These are phyloP conservation scores for Lumbricus terrestris DNA, from an alignment of 2,888 invertebrate genomes.

Conservation along the genomic window DNA sequence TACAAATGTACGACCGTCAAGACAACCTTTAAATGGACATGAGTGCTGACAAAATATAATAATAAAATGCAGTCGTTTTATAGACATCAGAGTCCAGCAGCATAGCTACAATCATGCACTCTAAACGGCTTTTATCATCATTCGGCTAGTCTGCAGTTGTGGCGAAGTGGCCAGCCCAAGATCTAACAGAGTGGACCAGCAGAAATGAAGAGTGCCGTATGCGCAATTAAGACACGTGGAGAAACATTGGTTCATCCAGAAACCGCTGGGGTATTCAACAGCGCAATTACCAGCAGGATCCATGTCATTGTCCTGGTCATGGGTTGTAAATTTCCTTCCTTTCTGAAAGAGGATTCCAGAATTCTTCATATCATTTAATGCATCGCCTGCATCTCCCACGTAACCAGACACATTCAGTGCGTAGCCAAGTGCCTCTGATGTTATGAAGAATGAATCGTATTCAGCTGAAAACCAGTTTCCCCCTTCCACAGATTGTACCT, in stretches of 20 bases:
- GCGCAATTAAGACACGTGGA: background rate
- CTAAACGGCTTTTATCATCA: slow-evolving; percentile 8
- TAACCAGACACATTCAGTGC: no score
- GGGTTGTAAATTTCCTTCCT: background rate
- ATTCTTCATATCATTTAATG: background rate
- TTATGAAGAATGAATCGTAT: slow-evolving; percentile 11
- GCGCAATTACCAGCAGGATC: background rate
- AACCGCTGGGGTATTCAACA: background rate
- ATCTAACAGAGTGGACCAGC: background rate
- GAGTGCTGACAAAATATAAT: no score
- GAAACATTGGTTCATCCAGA: background rate
- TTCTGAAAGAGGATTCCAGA: background rate
- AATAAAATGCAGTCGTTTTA: no score
- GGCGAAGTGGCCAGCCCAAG: background rate
- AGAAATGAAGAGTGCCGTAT: background rate
- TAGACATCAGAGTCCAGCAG: no score
- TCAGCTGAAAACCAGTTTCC: background rate
- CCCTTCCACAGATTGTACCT: background rate
- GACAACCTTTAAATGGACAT: no score
- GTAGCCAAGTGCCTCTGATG: no score
- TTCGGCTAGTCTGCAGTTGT: background rate
- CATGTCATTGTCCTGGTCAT: background rate
- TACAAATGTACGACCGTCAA: no score
- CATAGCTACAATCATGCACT: no score
- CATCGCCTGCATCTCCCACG: slow-evolving; percentile 9